Evolutionary conservation across 2,797 vertebrate genomes (phyloP).

Genomic region (Sphenopsis melanotis): DNA sequence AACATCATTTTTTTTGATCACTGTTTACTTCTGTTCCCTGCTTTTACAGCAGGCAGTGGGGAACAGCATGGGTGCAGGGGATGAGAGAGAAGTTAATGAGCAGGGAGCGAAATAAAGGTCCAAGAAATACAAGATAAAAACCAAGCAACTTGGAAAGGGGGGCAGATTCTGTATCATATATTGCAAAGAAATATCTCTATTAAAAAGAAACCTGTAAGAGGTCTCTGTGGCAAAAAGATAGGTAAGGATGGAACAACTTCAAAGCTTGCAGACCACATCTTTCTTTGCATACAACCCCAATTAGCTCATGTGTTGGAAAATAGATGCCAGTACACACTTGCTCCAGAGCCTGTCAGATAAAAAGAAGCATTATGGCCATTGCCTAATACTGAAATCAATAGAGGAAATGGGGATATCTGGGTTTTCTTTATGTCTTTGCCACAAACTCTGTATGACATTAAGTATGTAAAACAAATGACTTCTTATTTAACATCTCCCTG

Average conservation of each 20-base stretch:
- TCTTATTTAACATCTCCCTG: neutral
- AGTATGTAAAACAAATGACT: neutral
- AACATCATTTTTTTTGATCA: neutral
- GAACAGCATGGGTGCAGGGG: neutral
- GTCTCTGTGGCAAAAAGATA: neutral
- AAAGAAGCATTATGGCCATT: neutral
- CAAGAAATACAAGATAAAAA: neutral
- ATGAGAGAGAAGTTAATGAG: neutral
- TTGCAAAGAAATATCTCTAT: neutral
- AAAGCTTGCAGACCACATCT: neutral
- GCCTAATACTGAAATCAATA: neutral
- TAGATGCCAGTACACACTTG: neutral
- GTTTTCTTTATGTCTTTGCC: neutral
- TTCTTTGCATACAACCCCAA: neutral
- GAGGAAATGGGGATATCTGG: neutral
- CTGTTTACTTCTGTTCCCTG: conserved; percentile 18
- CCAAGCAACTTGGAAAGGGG: neutral
- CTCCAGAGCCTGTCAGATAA: neutral
- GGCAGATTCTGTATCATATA: neutral
- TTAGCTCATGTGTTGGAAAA: neutral
- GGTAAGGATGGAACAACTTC: neutral
- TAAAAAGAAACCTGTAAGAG: neutral
- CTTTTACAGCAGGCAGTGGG: neutral
- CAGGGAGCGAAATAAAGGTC: neutral
- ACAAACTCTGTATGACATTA: neutral